Evolutionary conservation across 2,797 vertebrate species (phyloP).

Genomic region (Triplophysa yarkandensis): DNA sequence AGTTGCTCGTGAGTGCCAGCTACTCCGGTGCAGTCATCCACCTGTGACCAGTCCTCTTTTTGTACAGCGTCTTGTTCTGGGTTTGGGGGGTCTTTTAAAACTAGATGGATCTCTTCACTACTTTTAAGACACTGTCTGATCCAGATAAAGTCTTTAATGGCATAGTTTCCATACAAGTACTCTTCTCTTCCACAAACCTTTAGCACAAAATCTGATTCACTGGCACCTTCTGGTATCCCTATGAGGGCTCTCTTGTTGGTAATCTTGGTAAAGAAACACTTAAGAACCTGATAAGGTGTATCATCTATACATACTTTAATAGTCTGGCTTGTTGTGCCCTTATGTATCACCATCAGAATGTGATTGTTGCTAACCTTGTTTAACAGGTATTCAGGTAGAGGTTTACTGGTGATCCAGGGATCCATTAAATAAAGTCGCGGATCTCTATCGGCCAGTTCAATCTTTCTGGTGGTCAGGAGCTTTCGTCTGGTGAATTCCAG

Average conservation of each 20-base stretch:
- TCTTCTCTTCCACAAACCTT: constrained; percentile 95
- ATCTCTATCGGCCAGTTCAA: constrained; percentile 86
- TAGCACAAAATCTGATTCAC: constrained; percentile 87
- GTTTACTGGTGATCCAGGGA: constrained; percentile 89
- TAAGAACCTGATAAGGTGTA: constrained; percentile 82
- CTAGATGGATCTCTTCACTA: constrained; percentile 92
- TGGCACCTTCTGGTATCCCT: constrained; percentile 84
- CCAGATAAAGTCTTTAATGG: constrained; percentile 93
- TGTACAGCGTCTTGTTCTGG: constrained; percentile 84
- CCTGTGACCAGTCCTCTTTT: constrained; percentile 95
- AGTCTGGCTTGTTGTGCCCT: constrained; percentile 88
- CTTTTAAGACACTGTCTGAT: constrained; percentile 94
- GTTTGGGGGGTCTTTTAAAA: constrained; percentile 85
- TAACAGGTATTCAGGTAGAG: constrained; percentile 86
- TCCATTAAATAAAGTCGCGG: constrained; percentile 91
- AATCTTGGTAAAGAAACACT: constrained; percentile 88
- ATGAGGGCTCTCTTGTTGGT: constrained; percentile 89
- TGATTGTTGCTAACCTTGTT: constrained; percentile 85
- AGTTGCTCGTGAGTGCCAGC: constrained; percentile 94
- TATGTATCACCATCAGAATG: constrained; percentile 90
- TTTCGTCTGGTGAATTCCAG: constrained; percentile 95
- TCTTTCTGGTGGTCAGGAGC: constrained; percentile 88
- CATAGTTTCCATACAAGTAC: constrained; percentile 87
- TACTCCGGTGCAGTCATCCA: constrained; percentile 94
- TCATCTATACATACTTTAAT: constrained; percentile 91